Evolutionary conservation across 2,113 vertebrate species (phyloP), one percentile per base, ranked within the genome.

Genomic region (Egretta garzetta): DNA sequence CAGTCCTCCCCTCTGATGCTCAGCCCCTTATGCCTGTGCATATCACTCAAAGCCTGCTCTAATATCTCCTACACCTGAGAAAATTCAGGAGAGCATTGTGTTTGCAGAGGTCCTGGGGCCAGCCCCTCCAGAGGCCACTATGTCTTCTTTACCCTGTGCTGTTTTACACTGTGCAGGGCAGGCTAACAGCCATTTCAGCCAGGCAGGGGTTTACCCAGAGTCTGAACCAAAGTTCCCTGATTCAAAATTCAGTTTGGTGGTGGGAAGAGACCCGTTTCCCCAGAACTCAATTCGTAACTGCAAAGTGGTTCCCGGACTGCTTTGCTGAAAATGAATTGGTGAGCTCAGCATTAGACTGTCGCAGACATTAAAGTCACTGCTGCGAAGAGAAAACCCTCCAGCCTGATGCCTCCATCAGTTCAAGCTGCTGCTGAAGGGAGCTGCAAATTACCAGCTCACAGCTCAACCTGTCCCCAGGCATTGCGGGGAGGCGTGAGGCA

Each of bases 61-160:
- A 55, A 80, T 4, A 1, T 39, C 13, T 76, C 28, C 43, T 63
- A 39, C 55, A 28, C 19, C 59, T 43, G 59, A 47, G 17, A 60
- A 77, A 70, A 52, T 23, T 64, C 37, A 14, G 62, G 50, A 79
- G 21, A 89, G 23, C 23, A 23, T 7, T 0, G 0, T 13, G 15
- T 83, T 92, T 39, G 59, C 30, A 56, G 50, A 58, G 37, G 50
- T 45, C 73, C 53, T 55, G 53, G 17, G 24, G 27, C 43, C 41
- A 68, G 58, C 14, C 35, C 50, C 20, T 88, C 26, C 3, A 1
- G 20, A 74, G 2, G n/a, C 28, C 0, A 1, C 35, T 41, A 3
- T 56, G 4, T 72, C 83, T 89, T 14, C 62, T 45, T 33, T 49
- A 28, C 41, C 6, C 14, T 0, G 2, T 35, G n/a, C 30, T 53